Conservation (phyloP, 2,797 vertebrate genomes). For the Enteromius fasciolatus region DNA sequence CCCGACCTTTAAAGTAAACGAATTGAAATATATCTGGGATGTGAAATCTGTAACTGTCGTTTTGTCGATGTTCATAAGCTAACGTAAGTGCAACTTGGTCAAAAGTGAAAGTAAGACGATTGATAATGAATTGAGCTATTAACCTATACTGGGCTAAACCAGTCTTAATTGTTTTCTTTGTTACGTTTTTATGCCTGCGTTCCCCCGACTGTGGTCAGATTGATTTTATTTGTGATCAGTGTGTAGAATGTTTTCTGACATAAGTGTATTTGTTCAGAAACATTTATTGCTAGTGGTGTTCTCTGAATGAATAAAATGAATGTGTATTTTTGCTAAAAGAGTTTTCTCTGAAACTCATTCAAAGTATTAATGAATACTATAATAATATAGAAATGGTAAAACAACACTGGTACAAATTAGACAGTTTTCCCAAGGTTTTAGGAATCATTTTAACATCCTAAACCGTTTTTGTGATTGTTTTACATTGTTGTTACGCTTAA, state of each 20-base stretch:
- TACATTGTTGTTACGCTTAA: neutral
- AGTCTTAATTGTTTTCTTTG: neutral
- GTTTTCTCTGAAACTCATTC: neutral
- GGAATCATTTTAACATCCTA: neutral
- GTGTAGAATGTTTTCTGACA: neutral
- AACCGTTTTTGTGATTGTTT: neutral
- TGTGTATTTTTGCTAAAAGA: neutral
- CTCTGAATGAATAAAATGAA: neutral
- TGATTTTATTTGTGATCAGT: neutral
- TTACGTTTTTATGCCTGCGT: neutral
- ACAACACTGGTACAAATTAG: neutral
- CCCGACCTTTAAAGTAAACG: neutral
- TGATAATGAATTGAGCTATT: neutral
- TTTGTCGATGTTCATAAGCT: neutral
- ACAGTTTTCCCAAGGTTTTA: neutral
- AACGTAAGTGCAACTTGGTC: neutral
- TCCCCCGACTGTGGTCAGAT: neutral
- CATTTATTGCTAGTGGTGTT: neutral
- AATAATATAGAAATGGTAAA: neutral
- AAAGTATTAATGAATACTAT: neutral
- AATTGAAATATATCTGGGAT: neutral
- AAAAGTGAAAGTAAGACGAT: slow-evolving; percentile 18
- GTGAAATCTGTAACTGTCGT: neutral
- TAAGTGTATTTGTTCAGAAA: neutral
- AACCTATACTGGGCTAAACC: neutral